Conservation (phyloP, 2,113 vertebrate species). For the Lasiurus cinereus region DNA sequence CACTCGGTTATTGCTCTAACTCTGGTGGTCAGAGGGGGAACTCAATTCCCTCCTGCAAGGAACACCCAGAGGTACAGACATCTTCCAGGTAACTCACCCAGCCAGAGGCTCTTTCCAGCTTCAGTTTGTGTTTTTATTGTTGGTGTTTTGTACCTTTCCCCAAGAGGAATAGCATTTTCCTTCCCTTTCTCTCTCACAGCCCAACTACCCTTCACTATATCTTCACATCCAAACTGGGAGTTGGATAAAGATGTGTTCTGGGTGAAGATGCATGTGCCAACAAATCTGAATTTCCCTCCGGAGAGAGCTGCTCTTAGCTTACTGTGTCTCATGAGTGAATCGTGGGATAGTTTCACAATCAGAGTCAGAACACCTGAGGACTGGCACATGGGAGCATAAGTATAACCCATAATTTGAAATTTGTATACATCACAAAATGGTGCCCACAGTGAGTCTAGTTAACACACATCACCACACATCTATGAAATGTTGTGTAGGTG, state of each 20-base stretch:
- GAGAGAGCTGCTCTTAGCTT: background rate
- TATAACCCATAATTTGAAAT: background rate
- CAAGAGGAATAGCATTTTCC: background rate
- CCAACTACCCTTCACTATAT: background rate
- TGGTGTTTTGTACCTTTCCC: background rate
- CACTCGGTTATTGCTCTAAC: background rate
- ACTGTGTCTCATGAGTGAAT: background rate
- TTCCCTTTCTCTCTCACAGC: background rate
- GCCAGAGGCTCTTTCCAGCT: background rate
- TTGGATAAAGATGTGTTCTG: background rate
- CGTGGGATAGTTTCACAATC: background rate
- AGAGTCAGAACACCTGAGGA: background rate
- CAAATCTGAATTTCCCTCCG: background rate
- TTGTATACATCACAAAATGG: no score
- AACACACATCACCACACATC: no score
- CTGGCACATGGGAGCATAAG: background rate
- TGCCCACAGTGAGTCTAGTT: no score
- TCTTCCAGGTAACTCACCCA: background rate
- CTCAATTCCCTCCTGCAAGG: background rate
- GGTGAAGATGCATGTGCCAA: no score
- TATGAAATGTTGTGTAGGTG: no score
- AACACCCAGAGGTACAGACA: no score
- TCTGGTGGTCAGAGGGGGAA: background rate
- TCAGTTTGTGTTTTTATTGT: background rate
- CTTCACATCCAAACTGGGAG: background rate